Evolutionary conservation across 92 coral and sea anemone genomes (phyloP).

Genomic region (Phenganax subtilis): DNA sequence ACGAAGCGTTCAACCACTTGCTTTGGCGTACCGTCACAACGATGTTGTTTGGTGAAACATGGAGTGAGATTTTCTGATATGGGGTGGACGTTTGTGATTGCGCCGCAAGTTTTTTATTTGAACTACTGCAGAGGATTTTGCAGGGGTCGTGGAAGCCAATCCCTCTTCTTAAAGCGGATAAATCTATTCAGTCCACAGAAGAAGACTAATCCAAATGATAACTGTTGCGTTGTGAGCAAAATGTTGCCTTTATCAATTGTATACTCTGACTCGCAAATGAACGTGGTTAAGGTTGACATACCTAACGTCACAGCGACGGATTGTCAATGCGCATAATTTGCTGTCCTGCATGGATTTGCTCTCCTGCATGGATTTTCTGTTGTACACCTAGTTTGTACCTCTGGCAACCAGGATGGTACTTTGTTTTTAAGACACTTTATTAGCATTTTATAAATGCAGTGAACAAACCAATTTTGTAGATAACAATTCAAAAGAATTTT

Average conservation of each 20-base stretch:
- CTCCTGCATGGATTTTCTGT: too few species aligned
- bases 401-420: too few species aligned
- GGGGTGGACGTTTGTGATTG: not conserved
- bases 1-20: not conserved
- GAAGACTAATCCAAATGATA: conserved; percentile 5
- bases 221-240: conserved; percentile 8
- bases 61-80: not conserved
- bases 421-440: too few species aligned
- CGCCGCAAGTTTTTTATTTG: not conserved
- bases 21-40: too few species aligned
- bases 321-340: not conserved
- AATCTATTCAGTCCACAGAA: not conserved
- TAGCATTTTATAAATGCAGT: too few species aligned
- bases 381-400: too few species aligned
- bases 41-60: not conserved
- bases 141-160: not conserved
- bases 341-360: not conserved
- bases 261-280: not conserved
- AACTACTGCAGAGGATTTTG: conserved; percentile 12
- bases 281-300: not conserved
- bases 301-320: not conserved
- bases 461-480: too few species aligned
- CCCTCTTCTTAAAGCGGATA: not conserved
- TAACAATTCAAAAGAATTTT: too few species aligned
- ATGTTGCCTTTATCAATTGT: not conserved